Percentiles rank a stretch among this genome's conserved stretches.
phyloP scores from a whole-genome alignment of 2,797 vertebrate species.

The Ambastaia sidthimunki region DNA sequence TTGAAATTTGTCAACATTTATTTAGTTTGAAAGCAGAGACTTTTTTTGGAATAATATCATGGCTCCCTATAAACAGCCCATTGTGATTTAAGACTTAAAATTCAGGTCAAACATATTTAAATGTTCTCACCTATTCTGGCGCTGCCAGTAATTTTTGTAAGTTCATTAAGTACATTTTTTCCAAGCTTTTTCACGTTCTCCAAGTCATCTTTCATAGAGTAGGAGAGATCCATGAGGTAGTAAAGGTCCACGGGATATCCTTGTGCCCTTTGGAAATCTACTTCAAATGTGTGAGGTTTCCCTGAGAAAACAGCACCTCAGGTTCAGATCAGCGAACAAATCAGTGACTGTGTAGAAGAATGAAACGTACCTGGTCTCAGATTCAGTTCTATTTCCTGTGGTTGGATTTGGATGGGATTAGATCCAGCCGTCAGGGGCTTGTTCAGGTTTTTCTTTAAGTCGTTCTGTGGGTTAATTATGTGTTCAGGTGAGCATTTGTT shows the following conservation, averaged over 20 bases:
- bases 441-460: accelerated
- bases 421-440: constrained; percentile 35
- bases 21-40: background rate
- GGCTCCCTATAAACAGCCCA: too few species aligned
- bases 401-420: constrained; percentile 78
- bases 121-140: constrained; percentile 84
- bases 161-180: constrained; percentile 77
- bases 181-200: constrained; percentile 88
- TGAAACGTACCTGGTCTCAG: constrained; percentile 81
- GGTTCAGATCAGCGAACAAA: background rate
- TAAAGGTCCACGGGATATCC: constrained; percentile 97
- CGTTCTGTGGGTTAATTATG: constrained; percentile 76
- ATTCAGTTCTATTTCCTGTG: constrained; percentile 78
- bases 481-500: constrained; percentile 70
- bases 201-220: constrained; percentile 94
- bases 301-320: constrained; percentile 70
- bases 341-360: background rate
- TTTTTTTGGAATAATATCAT: too few species aligned
- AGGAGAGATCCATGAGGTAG: constrained; percentile 98
- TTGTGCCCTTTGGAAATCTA: constrained; percentile 85
- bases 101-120: too few species aligned
- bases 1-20: background rate
- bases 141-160: constrained; percentile 79
- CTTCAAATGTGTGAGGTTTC: constrained; percentile 71
- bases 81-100: too few species aligned